A percentile compares a stretch with the other conserved stretches of the same genome.
These are phyloP conservation scores for Myocastor coypus DNA, from an alignment of 2,113 vertebrate genomes.

Conservation along the genomic window DNA sequence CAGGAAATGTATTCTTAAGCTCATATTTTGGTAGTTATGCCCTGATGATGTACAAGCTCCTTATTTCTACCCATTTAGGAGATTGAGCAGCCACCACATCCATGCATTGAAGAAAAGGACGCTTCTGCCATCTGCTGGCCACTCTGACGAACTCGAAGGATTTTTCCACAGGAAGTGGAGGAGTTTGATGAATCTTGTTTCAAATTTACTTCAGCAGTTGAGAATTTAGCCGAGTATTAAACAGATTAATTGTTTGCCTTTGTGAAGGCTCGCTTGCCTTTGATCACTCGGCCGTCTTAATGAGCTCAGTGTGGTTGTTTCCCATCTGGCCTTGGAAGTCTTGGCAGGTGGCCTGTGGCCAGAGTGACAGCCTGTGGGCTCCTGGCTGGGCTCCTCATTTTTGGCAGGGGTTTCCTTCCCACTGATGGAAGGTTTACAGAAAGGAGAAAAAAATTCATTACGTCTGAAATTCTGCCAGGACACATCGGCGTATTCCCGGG, in stretches of 20 bases:
- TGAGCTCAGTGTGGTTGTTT: constrained; percentile 88
- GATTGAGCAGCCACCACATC: fast-evolving
- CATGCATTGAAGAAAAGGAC: constrained; percentile 36
- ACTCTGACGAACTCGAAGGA: constrained; percentile 65
- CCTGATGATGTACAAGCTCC: too few species aligned
- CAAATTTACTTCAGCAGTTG: constrained; percentile 83
- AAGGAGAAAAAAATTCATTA: constrained; percentile 81
- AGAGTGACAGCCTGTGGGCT: constrained; percentile 82
- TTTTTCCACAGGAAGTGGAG: constrained; percentile 79
- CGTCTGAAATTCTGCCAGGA: constrained; percentile 86
- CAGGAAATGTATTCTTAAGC: neutral
- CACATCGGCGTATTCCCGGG: constrained; percentile 84
- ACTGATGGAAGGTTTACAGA: constrained; percentile 88
- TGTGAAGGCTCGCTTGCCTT: constrained; percentile 80
- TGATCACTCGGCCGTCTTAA: constrained; percentile 85
- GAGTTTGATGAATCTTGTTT: constrained; percentile 83
- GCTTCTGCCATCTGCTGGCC: constrained; percentile 87
- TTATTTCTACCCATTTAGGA: neutral
- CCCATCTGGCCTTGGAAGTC: constrained; percentile 86
- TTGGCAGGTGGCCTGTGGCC: constrained; percentile 82
- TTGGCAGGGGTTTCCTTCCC: constrained; percentile 86
- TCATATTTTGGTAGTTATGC: neutral
- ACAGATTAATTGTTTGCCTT: constrained; percentile 82
- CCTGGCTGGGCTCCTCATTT: constrained; percentile 86
- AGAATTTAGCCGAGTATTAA: constrained; percentile 86